Percentiles rank a stretch among this genome's conserved stretches.
These are phyloP conservation scores for Phenganax stokvisi DNA, from an alignment of 92 coral and sea anemone species.

Conservation along the genomic window DNA sequence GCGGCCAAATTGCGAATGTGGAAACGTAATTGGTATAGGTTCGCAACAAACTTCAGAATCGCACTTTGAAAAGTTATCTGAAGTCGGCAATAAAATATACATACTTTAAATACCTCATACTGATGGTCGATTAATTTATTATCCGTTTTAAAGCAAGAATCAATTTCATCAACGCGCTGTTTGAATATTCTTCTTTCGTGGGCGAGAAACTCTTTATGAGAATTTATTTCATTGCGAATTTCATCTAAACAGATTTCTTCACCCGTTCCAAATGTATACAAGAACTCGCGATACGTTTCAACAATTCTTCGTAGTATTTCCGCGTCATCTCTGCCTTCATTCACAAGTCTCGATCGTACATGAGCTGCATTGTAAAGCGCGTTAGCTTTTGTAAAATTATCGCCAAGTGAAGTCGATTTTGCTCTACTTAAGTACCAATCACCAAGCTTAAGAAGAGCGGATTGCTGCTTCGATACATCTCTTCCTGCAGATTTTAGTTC, in stretches of 20 bases:
- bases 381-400: slow-evolving; percentile 12
- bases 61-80: too few relatives aligned
- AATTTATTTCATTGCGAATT: slow-evolving; percentile 19
- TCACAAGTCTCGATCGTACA: not conserved
- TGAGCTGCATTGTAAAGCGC: slow-evolving; percentile 14
- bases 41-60: not conserved
- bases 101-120: slow-evolving; percentile 4
- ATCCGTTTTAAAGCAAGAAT: not conserved
- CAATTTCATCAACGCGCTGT: slow-evolving; percentile 19
- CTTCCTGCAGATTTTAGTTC: not conserved
- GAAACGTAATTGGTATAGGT: too few relatives aligned
- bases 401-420: not conserved
- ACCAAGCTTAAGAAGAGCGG: slow-evolving; percentile 12
- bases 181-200: not conserved
- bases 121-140: not conserved
- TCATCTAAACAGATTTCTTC: not conserved
- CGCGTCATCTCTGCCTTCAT: not conserved
- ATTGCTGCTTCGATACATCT: not conserved
- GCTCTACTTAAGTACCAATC: not conserved
- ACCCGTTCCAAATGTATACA: not conserved
- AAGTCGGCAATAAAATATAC: too few relatives aligned
- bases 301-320: slow-evolving; percentile 12
- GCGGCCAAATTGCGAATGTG: too few relatives aligned
- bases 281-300: slow-evolving; percentile 8
- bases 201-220: slow-evolving; percentile 25